These are phyloP conservation scores for Trachymyrmex septentrionalis DNA, from an alignment of 1,140 invertebrate genomes.

Conservation along the genomic window DNA sequence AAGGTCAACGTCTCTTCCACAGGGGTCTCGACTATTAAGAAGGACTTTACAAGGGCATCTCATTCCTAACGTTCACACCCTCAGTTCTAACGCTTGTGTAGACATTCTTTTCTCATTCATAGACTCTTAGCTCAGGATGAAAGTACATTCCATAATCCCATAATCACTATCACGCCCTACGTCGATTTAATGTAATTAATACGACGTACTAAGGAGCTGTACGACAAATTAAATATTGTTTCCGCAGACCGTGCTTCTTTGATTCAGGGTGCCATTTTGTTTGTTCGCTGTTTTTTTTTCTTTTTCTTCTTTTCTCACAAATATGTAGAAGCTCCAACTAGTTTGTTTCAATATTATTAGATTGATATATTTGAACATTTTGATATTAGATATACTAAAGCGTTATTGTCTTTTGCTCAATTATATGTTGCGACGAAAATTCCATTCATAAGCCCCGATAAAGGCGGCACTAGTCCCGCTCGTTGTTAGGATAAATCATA, in stretches of 20 bases:
- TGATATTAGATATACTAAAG: slow-evolving; percentile 36
- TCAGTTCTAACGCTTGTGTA: slow-evolving; percentile 77
- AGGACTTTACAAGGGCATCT: slow-evolving; percentile 81
- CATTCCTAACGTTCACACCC: no score
- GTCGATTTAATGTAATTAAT: slow-evolving; percentile 3
- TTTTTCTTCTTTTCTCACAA: background rate
- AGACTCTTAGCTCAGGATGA: slow-evolving; percentile 60
- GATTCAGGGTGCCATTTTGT: slow-evolving; percentile 83
- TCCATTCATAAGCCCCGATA: slow-evolving; percentile 43
- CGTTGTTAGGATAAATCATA: slow-evolving; percentile 50
- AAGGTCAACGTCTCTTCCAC: slow-evolving; percentile 71
- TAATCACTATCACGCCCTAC: background rate
- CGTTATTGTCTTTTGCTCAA: slow-evolving; percentile 68
- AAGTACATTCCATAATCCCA: slow-evolving; percentile 62
- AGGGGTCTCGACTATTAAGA: slow-evolving; percentile 74
- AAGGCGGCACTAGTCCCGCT: slow-evolving; percentile 51
- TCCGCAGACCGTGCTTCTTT: slow-evolving; percentile 81
- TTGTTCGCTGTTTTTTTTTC: slow-evolving; percentile 54
- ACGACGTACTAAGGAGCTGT: slow-evolving; percentile 4
- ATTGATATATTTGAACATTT: slow-evolving; percentile 29
- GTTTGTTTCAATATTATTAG: slow-evolving; percentile 31
- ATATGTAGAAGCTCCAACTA: slow-evolving; percentile 51
- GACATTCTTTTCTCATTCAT: slow-evolving; percentile 19
- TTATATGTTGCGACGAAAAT: slow-evolving; percentile 51
- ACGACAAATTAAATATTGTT: slow-evolving; percentile 58